These are phyloP conservation scores for Drosophila paranaensis DNA, from an alignment of 2,888 invertebrate species.

Conservation along the genomic window DNA sequence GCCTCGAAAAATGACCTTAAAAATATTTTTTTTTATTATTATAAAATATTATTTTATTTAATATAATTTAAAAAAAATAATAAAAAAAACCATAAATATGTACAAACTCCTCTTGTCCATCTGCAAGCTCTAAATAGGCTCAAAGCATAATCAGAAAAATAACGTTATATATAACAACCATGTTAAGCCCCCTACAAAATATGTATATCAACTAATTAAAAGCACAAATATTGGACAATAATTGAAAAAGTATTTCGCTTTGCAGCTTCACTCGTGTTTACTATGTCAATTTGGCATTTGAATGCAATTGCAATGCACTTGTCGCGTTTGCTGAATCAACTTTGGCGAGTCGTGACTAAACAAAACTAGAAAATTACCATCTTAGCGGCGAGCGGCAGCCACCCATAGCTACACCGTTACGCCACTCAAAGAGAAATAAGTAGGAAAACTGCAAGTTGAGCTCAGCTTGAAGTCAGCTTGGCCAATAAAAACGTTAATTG, in stretches of 20 bases:
- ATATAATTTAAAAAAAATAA: too few relatives aligned
- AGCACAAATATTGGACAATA: background rate
- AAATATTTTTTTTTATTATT: too few relatives aligned
- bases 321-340: background rate
- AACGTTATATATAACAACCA: background rate
- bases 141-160: background rate
- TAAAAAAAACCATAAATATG: background rate
- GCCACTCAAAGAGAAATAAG: slow-evolving; percentile 25
- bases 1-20: too few relatives aligned
- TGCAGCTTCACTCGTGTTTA: background rate
- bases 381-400: slow-evolving; percentile 4
- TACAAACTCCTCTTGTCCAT: background rate
- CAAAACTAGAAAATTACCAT: slow-evolving; percentile 5
- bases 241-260: slow-evolving; percentile 1
- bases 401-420: slow-evolving; percentile 37
- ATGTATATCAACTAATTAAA: background rate
- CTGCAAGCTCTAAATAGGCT: background rate
- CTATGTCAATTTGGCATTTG: background rate
- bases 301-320: slow-evolving; percentile 8
- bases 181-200: background rate
- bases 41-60: too few relatives aligned
- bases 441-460: slow-evolving; percentile 39
- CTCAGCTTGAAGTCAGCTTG: slow-evolving; percentile 64
- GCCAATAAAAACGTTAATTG: slow-evolving; percentile 75
- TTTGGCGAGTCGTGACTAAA: slow-evolving; percentile 8